A percentile compares a stretch with the other conserved stretches of the same genome.
These are phyloP conservation scores for Parauchenoglanis ngamensis DNA, from an alignment of 2,797 vertebrate species.

Conservation along the genomic window DNA sequence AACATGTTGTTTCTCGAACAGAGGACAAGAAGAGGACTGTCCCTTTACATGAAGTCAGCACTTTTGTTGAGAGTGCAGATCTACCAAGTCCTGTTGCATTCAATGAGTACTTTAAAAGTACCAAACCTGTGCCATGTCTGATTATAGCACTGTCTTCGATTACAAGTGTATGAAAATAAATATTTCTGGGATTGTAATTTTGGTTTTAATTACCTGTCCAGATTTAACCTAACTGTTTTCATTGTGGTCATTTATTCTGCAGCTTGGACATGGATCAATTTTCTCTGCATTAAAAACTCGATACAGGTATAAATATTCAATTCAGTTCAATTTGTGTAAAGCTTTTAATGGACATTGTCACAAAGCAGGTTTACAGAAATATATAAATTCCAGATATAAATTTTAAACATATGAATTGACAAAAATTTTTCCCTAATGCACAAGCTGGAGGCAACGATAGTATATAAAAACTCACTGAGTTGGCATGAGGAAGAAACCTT, in stretches of 20 bases:
- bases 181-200: background rate
- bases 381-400: too few species aligned
- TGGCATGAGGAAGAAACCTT: too few species aligned
- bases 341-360: too few species aligned
- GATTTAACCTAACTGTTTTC: background rate
- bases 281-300: too few species aligned
- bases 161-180: background rate
- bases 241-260: background rate
- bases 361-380: too few species aligned
- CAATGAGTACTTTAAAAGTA: background rate
- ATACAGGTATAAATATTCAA: background rate
- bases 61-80: background rate
- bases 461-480: too few species aligned
- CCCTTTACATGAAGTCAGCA: background rate
- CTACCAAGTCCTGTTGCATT: background rate
- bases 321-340: too few species aligned
- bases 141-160: background rate
- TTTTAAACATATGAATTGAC: too few species aligned
- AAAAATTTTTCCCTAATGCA: too few species aligned
- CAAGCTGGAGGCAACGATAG: too few species aligned
- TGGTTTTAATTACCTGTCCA: background rate
- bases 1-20: background rate
- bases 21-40: background rate
- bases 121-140: background rate
- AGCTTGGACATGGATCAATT: background rate